A percentile compares a stretch with the other conserved stretches of the same genome.
phyloP scores from a whole-genome alignment of 2,888 invertebrate species.

The Tetranychus piercei region DNA sequence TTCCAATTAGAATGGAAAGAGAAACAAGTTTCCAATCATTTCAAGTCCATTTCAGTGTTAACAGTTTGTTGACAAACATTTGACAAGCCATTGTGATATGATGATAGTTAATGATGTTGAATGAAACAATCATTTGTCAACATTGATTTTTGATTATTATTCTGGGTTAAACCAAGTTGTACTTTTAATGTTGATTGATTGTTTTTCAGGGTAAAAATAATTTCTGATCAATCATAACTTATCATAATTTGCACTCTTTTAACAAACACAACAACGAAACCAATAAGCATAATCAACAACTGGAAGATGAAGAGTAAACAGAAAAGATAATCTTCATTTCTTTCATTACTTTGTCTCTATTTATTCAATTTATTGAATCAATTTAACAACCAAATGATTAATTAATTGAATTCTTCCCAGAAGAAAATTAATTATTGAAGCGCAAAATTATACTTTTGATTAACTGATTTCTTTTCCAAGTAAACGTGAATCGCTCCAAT shows the following conservation, averaged over 20 bases:
- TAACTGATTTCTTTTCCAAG: no score
- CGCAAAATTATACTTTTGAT: no score
- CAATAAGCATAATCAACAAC: no score
- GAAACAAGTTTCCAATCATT: constrained; percentile 3
- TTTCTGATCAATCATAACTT: background rate
- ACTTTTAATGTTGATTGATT: background rate
- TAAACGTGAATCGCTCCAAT: no score
- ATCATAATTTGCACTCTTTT: background rate
- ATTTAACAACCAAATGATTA: no score
- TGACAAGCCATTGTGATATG: background rate
- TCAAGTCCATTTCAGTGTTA: background rate
- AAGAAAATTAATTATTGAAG: no score
- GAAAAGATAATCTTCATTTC: no score
- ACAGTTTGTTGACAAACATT: constrained; percentile 4
- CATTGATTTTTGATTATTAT: constrained; percentile 1
- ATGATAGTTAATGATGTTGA: background rate
- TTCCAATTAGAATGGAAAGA: background rate
- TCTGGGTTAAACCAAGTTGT: background rate
- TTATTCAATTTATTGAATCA: no score
- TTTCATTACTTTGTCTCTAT: no score
- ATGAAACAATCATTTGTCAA: background rate
- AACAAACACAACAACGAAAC: no score
- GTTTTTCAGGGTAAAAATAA: background rate
- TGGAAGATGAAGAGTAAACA: no score
- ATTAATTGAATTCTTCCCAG: no score